Conservation (phyloP, 2,113 vertebrate genomes). For the Varanus komodoensis region DNA sequence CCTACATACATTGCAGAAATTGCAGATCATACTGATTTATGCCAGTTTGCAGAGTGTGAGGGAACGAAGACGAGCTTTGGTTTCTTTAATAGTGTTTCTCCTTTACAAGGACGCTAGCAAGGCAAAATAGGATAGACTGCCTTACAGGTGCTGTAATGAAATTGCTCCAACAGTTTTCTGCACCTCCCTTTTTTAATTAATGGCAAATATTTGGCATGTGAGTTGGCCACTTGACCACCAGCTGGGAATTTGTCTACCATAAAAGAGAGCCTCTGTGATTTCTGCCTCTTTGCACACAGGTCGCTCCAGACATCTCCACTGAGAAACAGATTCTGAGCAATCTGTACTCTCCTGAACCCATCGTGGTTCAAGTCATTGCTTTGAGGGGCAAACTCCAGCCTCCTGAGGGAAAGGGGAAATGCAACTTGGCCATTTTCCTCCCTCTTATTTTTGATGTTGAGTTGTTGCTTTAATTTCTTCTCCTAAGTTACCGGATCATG, state of each 20-base stretch:
- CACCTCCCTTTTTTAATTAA: not conserved
- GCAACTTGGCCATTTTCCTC: not conserved
- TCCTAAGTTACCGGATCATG: conserved; percentile 89
- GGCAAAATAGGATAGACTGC: not conserved
- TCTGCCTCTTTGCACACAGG: not conserved
- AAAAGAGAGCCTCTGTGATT: not conserved
- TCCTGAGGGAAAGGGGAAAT: not conserved
- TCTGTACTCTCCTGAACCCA: not conserved
- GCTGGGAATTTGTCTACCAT: not conserved
- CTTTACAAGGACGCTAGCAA: not conserved
- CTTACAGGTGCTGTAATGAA: not conserved
- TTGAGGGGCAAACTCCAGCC: too few species aligned
- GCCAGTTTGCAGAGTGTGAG: not conserved
- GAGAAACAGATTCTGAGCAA: not conserved
- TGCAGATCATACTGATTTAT: not conserved
- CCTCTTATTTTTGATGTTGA: not conserved
- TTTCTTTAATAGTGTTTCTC: not conserved
- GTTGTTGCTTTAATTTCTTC: not conserved
- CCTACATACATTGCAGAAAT: not conserved
- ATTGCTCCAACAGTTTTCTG: not conserved
- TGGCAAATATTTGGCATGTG: not conserved
- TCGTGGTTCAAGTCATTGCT: not conserved
- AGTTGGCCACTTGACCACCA: not conserved
- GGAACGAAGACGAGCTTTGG: not conserved
- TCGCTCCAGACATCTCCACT: not conserved